Evolutionary conservation across 2,888 invertebrate species (phyloP).

Genomic region (Melanotus villosus): DNA sequence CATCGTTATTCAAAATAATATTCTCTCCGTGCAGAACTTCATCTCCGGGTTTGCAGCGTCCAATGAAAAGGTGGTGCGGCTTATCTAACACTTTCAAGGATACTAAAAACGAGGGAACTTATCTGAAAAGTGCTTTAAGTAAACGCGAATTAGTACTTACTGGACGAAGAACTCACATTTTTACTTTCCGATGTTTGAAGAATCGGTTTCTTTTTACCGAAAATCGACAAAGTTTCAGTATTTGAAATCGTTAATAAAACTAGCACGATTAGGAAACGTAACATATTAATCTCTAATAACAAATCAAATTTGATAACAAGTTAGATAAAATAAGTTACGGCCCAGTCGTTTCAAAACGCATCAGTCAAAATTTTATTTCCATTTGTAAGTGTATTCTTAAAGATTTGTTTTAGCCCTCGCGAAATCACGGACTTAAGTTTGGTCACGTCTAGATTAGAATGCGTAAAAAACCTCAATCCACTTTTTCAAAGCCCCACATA

Average conservation of each 20-base stretch:
- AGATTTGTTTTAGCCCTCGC: not conserved
- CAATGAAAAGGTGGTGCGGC: conserved; percentile 64
- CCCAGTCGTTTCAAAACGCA: not conserved
- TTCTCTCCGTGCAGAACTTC: conserved; percentile 65
- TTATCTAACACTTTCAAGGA: conserved; percentile 59
- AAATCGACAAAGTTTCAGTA: not conserved
- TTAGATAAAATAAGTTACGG: conserved; percentile 10
- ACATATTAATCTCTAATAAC: conserved; percentile 6
- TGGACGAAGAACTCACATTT: too few species aligned
- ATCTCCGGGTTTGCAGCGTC: conserved; percentile 60
- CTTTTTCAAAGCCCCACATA: not conserved
- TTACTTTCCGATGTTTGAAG: too few species aligned
- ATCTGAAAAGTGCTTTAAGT: not conserved
- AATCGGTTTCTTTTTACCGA: too few species aligned
- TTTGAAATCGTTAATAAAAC: not conserved
- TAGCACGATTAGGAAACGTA: not conserved
- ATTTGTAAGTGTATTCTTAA: not conserved
- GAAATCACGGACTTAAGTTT: not conserved
- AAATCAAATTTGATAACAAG: not conserved
- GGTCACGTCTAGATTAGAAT: not conserved
- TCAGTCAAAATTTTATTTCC: not conserved
- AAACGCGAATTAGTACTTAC: not conserved
- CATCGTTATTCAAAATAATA: conserved; percentile 66
- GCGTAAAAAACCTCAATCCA: not conserved
- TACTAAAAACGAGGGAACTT: conserved; percentile 57